Conservation (phyloP, 92 coral and sea anemone species). For the Bergia sp. region DNA sequence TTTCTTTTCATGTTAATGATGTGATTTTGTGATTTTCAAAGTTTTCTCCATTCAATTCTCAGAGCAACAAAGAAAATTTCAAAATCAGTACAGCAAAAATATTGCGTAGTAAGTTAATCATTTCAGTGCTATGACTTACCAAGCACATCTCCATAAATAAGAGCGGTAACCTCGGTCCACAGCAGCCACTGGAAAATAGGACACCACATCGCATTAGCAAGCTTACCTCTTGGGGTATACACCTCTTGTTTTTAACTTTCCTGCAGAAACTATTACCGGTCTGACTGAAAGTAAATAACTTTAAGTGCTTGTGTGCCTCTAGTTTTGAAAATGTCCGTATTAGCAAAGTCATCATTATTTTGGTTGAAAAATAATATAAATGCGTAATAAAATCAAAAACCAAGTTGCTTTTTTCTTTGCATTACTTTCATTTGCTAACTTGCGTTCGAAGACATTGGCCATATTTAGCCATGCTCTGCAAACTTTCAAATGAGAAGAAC, state of each 20-base stretch:
- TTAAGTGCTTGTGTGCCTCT: neutral
- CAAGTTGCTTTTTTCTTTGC: neutral
- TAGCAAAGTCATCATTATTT: no score
- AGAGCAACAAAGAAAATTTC: no score
- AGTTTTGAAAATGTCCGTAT: no score
- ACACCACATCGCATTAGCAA: neutral
- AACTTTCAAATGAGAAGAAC: neutral
- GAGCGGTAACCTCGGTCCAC: neutral
- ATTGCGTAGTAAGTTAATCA: no score
- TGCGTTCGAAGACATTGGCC: neutral
- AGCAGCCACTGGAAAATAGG: neutral
- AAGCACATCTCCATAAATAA: slow-evolving; percentile 20
- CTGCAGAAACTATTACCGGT: neutral
- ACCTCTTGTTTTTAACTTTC: no score
- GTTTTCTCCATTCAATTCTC: no score
- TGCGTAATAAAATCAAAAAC: no score
- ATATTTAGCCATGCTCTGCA: neutral
- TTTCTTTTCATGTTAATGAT: no score
- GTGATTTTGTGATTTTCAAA: no score
- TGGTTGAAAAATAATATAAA: no score
- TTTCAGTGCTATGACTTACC: neutral
- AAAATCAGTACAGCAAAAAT: neutral
- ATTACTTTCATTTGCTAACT: neutral
- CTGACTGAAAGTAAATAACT: neutral
- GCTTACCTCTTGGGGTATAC: neutral